phyloP scores from a whole-genome alignment of 64 coral and sea anemone species.

The Platygyra sinensis region DNA sequence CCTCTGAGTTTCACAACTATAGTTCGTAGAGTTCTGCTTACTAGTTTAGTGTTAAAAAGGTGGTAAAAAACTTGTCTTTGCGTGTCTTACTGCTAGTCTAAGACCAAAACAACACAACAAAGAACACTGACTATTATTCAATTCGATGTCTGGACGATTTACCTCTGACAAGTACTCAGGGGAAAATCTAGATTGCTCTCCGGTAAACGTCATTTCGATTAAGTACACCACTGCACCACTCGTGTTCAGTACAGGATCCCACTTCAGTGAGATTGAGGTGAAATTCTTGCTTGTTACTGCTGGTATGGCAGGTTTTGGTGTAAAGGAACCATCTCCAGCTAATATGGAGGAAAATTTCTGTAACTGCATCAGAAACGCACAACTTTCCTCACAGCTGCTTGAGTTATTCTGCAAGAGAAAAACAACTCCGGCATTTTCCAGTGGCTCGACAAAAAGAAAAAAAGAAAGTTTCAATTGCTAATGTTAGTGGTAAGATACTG shows the following conservation, averaged over 20 bases:
- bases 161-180: not conserved
- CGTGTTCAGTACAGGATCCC: not conserved
- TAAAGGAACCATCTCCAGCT: not conserved
- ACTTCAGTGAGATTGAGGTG: slow-evolving; percentile 29
- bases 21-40: no score
- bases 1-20: no score
- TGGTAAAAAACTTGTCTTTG: no score
- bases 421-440: no score
- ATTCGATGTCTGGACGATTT: not conserved
- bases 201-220: slow-evolving; percentile 15
- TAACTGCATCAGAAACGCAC: not conserved
- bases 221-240: slow-evolving; percentile 46
- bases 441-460: no score
- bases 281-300: not conserved
- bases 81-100: no score
- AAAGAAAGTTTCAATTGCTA: no score
- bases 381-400: slow-evolving; percentile 21
- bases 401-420: not conserved
- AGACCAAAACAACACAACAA: no score
- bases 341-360: slow-evolving; percentile 27
- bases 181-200: not conserved
- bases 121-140: no score
- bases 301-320: not conserved
- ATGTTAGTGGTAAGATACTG: no score
- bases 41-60: no score